phyloP scores from a whole-genome alignment of 37 sponge, comb jelly and placozoan genomes.

The Beroe ovata region DNA sequence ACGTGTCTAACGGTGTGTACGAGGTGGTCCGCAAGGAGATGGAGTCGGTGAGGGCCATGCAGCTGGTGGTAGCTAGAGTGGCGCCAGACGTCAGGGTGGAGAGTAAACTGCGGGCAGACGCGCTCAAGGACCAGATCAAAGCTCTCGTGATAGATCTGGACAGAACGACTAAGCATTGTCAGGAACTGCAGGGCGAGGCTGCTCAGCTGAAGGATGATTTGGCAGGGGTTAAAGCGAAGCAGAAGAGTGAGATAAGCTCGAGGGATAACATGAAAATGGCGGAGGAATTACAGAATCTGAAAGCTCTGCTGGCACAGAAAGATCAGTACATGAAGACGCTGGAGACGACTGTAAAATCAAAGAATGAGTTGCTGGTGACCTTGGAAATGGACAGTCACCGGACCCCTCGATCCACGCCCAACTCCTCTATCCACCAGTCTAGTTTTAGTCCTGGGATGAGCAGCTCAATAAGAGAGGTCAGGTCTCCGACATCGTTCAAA shows the following conservation, averaged over 20 bases:
- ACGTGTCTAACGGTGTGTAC: slow-evolving; percentile 31
- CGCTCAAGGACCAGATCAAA: slow-evolving; percentile 56
- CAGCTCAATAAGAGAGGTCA: background rate
- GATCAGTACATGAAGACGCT: slow-evolving; percentile 62
- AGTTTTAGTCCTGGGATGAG: slow-evolving; percentile 64
- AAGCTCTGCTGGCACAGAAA: slow-evolving; percentile 49
- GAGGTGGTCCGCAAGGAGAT: slow-evolving; percentile 34
- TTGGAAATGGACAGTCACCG: slow-evolving; percentile 64
- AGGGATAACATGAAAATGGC: slow-evolving; percentile 10
- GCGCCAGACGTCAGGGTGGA: slow-evolving; percentile 58
- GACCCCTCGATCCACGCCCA: slow-evolving; percentile 45
- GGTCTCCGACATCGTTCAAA: background rate
- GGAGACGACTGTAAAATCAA: slow-evolving; percentile 50
- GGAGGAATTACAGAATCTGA: slow-evolving; percentile 42
- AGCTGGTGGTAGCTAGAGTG: slow-evolving; percentile 60
- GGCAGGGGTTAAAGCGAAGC: slow-evolving; percentile 41
- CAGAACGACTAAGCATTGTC: slow-evolving; percentile 47
- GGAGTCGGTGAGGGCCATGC: slow-evolving; percentile 36
- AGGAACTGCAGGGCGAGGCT: slow-evolving; percentile 36
- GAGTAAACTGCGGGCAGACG: slow-evolving; percentile 54
- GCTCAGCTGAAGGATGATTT: slow-evolving; percentile 25
- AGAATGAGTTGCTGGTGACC: slow-evolving; percentile 61
- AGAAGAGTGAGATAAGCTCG: slow-evolving; percentile 66
- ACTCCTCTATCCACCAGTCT: slow-evolving; percentile 35
- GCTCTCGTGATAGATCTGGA: slow-evolving; percentile 45